Base-by-base conservation (phyloP, 2,113 vertebrate genomes). In the Apus apus region DNA sequence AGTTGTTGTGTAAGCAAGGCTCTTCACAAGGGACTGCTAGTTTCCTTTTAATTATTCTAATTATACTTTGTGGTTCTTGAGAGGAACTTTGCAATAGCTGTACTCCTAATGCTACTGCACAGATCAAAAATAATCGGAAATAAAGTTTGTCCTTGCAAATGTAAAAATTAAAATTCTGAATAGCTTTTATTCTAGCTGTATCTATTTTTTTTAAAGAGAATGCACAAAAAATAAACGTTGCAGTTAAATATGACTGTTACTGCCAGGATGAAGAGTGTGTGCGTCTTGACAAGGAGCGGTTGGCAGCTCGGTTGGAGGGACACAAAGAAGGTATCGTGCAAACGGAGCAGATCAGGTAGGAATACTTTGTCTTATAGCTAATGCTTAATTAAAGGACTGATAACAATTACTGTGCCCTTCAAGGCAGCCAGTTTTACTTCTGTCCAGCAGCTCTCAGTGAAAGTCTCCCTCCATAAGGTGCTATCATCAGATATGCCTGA, bases 321-420 rank as follows among this genome's bases (percentile, higher is more conserved):
- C 99, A 99, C 87, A 99, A 99, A 93, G 99, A 99, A 96, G 99
- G 99, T 67, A 99, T 99, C 57, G 99, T 99, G 76, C 99, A 99
- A 96, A 99, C 99, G 0, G 99, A 99, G 91, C 99, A 99, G 97
- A 99, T 99, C 97, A 99, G 99, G 99, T 99, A 98, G 65, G 94
- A 18, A 36, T 81, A 17, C 6, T 66, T 82, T 5, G 71, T 81
- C 36, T n/a, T 73, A 8, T 9, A 38, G 46, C 5, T 58, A 40
- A 19, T 54, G 43, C 45, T 48, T 81, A 17, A 32, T 43, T 89
- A 32, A 38, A 51, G 34, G 13, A 4, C 72, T 81, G 15, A 30
- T 67, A 83, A 38, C 15, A 38, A 15, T 66, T 78, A 19, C 21
- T 43, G 29, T 90, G n/a, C 60, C 85, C 2, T 56, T 82, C 18